Evolutionary conservation across 1,140 invertebrate genomes (phyloP), one percentile per base, ranked within the genome.

Genomic region (Bombus affinis): DNA sequence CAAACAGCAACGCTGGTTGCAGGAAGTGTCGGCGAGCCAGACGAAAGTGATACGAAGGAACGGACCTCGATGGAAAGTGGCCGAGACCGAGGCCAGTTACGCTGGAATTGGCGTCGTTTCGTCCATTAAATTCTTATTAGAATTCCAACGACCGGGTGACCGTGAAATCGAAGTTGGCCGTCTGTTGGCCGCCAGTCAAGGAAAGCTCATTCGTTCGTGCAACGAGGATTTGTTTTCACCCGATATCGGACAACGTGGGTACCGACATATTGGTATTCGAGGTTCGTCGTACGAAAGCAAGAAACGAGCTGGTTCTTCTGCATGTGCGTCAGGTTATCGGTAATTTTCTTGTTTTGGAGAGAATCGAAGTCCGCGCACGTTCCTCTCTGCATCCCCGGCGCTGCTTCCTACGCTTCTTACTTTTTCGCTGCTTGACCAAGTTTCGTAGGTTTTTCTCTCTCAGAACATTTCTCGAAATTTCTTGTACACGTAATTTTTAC

Each of bases 111-210:
- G 74, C 72, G 35, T 53, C 44, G 83, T 47, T 53, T 74, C 32
- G 81, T 37, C 62, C 68, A 82, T 80, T 71, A 88, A 79, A 89
- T 73, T 83, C 85, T 74, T 68, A 84, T 89, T 84, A 87, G 81
- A 59, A 90, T 89, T 89, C 73, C 85, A 77, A 65, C 79, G 82
- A 89, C 77, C 82, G 73, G 47, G 78, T 78, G 81, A 83, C 74
- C 85, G 89, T 90, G 89, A 89, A 90, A 89, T 87, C 88, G 73
- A 87, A 85, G 83, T 82, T 81, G 62, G 70, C 13, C n/a, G 65
- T 35, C 15, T 9, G 66, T 72, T 90, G 86, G 88, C 81, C n/a
- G 47, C 25, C 68, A 84, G 77, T 87, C 81, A 78, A 89, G 73
- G 88, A 87, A 89, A 89, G 81, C 59, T 28, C 25, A n/a, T 22